phyloP scores from a whole-genome alignment of 2,888 invertebrate genomes.

The Seladonia tumulorum region DNA sequence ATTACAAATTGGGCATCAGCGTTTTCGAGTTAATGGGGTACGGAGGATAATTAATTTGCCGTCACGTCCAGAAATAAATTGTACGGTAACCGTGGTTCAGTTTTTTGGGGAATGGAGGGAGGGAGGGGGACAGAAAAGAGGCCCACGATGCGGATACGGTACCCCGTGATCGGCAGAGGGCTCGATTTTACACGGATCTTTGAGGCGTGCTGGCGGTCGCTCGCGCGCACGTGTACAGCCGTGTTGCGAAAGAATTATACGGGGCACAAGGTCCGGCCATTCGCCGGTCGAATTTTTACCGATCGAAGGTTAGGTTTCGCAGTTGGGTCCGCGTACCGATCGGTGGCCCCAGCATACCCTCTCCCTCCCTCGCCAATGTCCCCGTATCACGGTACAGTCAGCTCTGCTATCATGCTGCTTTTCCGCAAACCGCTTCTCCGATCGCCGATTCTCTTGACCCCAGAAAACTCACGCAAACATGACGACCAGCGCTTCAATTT shows the following conservation, averaged over 20 bases:
- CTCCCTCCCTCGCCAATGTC: conserved; percentile 53
- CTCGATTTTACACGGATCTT: conserved; percentile 61
- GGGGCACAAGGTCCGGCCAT: conserved; percentile 77
- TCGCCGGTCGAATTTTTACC: conserved; percentile 78
- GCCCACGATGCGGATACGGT: conserved; percentile 15
- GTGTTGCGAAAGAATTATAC: conserved; percentile 77
- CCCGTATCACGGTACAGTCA: conserved; percentile 59
- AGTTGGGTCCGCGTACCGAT: conserved; percentile 61
- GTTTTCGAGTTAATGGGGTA: neutral
- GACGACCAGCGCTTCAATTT: neutral
- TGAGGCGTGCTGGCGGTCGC: conserved; percentile 29
- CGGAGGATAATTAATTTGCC: neutral
- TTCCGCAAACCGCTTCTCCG: conserved; percentile 16
- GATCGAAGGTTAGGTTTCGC: conserved; percentile 76
- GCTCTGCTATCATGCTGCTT: conserved; percentile 42
- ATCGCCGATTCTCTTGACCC: neutral
- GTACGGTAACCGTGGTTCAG: neutral
- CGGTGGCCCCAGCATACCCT: conserved; percentile 54
- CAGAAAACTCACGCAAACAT: neutral
- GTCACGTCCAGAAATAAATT: neutral
- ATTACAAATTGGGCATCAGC: neutral
- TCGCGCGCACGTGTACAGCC: conserved; percentile 52
- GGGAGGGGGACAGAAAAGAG: neutral
- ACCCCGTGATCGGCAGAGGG: conserved; percentile 29
- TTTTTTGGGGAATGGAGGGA: neutral